Conservation (phyloP, 2,888 invertebrate species). For the Coleophora deauratella region DNA sequence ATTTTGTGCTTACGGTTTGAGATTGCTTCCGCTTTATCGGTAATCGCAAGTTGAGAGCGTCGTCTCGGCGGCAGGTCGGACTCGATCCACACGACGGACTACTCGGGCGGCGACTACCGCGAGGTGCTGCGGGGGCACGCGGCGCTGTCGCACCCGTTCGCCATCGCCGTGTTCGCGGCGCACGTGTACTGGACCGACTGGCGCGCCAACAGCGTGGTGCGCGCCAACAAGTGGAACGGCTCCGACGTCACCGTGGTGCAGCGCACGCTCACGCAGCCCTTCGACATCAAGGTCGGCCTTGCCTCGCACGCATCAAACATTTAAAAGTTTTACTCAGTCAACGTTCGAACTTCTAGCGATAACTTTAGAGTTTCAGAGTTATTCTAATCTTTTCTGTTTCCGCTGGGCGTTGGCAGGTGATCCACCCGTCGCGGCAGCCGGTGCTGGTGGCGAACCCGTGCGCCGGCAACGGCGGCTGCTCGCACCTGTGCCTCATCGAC, state of each 20-base stretch:
- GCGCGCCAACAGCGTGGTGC: slow-evolving; percentile 88
- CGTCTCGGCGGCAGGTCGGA: slow-evolving; percentile 75
- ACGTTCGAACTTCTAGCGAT: too few relatives aligned
- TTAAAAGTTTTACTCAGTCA: too few relatives aligned
- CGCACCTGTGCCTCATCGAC: slow-evolving; percentile 86
- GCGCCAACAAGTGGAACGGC: slow-evolving; percentile 92
- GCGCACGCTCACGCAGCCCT: slow-evolving; percentile 89
- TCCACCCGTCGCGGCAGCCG: slow-evolving; percentile 61
- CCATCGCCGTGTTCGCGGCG: slow-evolving; percentile 88
- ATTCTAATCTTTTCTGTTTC: too few relatives aligned
- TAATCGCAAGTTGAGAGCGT: too few relatives aligned
- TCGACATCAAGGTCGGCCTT: slow-evolving; percentile 83
- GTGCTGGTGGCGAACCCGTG: slow-evolving; percentile 75
- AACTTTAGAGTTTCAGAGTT: too few relatives aligned
- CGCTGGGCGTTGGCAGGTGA: slow-evolving; percentile 44
- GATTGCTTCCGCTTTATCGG: too few relatives aligned
- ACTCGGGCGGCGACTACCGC: slow-evolving; percentile 83
- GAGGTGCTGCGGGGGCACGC: slow-evolving; percentile 82
- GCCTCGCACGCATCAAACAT: too few relatives aligned
- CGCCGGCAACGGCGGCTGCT: slow-evolving; percentile 83
- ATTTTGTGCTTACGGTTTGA: too few relatives aligned
- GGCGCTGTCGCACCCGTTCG: slow-evolving; percentile 90
- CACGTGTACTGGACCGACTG: slow-evolving; percentile 97
- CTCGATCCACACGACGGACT: slow-evolving; percentile 88
- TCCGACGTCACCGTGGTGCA: slow-evolving; percentile 85